Evolutionary conservation across 2,797 vertebrate species (phyloP).

Genomic region (Chaetodon trifasciatus): DNA sequence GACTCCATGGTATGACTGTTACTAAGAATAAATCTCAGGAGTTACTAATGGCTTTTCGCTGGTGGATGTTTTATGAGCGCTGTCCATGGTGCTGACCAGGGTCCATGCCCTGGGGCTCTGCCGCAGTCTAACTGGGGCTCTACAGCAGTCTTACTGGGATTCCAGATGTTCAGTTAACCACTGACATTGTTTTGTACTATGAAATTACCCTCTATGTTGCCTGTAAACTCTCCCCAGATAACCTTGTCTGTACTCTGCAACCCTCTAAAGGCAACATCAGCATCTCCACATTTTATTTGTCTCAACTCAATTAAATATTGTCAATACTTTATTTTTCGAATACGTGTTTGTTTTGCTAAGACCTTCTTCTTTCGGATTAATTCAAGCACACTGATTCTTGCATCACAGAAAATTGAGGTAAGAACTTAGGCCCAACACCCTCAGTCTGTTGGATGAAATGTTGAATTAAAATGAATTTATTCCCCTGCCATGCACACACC

Average conservation of each 20-base stretch:
- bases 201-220: not conserved
- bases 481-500: not conserved
- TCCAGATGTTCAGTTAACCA: slow-evolving; percentile 3
- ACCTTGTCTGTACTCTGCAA: too few relatives aligned
- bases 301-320: not conserved
- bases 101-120: not conserved
- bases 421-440: not conserved
- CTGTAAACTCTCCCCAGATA: not conserved
- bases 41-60: not conserved
- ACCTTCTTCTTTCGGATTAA: not conserved
- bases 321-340: not conserved
- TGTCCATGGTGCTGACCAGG: slow-evolving; percentile 16
- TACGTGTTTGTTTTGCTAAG: not conserved
- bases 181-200: not conserved
- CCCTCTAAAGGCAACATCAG: too few relatives aligned
- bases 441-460: slow-evolving; percentile 10
- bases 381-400: not conserved
- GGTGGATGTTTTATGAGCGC: not conserved
- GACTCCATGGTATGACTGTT: not conserved
- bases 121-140: not conserved
- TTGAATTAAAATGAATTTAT: slow-evolving; percentile 13
- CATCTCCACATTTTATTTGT: not conserved
- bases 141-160: not conserved
- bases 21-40: not conserved
- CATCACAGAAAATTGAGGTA: not conserved